phyloP scores from a whole-genome alignment of 2,888 invertebrate species.

The Pseudococcus jackbeardsleyi region DNA sequence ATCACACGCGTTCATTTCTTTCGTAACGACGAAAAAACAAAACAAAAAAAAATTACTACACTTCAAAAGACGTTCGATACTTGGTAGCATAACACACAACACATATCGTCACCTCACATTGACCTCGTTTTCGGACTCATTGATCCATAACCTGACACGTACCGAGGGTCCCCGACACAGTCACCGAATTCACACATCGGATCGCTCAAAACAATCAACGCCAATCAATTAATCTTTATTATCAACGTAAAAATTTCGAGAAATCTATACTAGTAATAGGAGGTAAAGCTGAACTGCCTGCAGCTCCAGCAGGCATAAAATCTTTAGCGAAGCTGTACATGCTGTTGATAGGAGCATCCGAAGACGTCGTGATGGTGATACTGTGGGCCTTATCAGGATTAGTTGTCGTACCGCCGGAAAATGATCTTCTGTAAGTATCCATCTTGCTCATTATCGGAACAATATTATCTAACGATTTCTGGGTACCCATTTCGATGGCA shows the following conservation, averaged over 20 bases:
- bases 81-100: background rate
- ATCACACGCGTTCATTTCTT: background rate
- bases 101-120: conserved; percentile 2
- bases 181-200: background rate
- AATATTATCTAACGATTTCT: background rate
- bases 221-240: conserved; percentile 26
- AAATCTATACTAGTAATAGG: conserved; percentile 41
- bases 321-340: conserved; percentile 12
- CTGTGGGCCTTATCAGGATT: conserved; percentile 52
- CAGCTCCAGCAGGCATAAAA: background rate
- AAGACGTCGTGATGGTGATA: conserved; percentile 48
- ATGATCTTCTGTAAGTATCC: conserved; percentile 32
- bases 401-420: conserved; percentile 36
- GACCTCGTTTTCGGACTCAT: conserved; percentile 1
- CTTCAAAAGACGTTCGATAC: background rate
- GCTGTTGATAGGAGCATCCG: conserved; percentile 38
- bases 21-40: background rate
- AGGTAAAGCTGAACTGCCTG: background rate
- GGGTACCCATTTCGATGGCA: conserved; percentile 1
- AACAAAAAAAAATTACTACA: too few relatives aligned
- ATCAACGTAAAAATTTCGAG: conserved; percentile 44
- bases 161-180: background rate
- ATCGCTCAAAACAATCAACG: background rate
- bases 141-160: background rate
- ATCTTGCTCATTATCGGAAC: background rate